These are phyloP conservation scores for Parnassius smintheus DNA, from an alignment of 2,888 invertebrate species.

Conservation along the genomic window DNA sequence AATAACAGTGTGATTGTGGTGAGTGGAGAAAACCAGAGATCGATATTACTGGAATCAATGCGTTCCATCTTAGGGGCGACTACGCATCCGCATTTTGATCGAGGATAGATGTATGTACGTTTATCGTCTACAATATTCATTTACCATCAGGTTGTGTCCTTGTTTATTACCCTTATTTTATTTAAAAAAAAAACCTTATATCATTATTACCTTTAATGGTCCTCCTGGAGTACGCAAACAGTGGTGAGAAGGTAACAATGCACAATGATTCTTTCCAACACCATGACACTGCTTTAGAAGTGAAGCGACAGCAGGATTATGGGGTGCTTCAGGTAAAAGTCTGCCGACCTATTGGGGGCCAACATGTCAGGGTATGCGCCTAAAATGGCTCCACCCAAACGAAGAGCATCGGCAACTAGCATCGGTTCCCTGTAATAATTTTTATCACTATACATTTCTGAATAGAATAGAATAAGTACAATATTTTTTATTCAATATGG, in stretches of 20 bases:
- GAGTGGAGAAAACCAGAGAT: no score
- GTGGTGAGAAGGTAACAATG: constrained; percentile 95
- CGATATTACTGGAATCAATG: no score
- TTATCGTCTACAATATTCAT: no score
- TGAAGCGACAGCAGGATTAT: constrained; percentile 89
- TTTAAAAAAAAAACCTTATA: background rate
- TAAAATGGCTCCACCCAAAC: constrained; percentile 96
- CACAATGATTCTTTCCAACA: constrained; percentile 93
- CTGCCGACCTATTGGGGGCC: constrained; percentile 96
- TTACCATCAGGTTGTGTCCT: no score
- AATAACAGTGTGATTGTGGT: no score
- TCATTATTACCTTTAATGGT: constrained; percentile 88
- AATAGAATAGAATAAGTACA: no score
- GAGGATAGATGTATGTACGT: no score
- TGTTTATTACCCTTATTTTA: no score
- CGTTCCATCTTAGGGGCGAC: no score
- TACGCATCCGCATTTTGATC: no score
- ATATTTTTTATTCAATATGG: no score
- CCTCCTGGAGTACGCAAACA: constrained; percentile 99
- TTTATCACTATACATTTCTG: no score
- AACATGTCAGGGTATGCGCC: constrained; percentile 97
- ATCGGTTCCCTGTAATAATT: constrained; percentile 87
- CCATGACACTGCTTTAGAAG: constrained; percentile 94
- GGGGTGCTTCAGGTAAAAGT: constrained; percentile 89
- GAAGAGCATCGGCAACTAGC: constrained; percentile 95